Conservation (phyloP, 2,888 invertebrate genomes). For the Eupithecia insigniata region DNA sequence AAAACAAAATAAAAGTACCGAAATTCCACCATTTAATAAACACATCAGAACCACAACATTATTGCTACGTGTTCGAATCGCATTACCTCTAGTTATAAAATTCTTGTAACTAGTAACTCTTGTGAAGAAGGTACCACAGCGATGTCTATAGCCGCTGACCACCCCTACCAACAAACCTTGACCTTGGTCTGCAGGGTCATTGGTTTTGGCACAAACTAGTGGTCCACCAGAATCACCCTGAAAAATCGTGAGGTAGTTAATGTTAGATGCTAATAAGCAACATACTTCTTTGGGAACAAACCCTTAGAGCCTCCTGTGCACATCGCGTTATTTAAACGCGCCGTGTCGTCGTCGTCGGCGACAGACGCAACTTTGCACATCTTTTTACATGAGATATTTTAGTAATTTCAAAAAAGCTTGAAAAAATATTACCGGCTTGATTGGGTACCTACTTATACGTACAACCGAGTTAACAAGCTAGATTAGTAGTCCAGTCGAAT, state of each 20-base stretch:
- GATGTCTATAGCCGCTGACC: constrained; percentile 29
- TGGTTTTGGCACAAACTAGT: constrained; percentile 58
- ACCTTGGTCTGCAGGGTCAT: constrained; percentile 52
- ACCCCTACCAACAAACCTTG: constrained; percentile 58
- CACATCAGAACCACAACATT: constrained; percentile 16
- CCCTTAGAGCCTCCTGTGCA: too few relatives aligned
- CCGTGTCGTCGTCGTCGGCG: too few relatives aligned
- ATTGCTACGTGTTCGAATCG: neutral
- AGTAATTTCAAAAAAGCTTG: too few relatives aligned
- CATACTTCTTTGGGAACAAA: too few relatives aligned
- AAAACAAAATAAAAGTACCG: constrained; percentile 59
- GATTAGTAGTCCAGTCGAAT: too few relatives aligned
- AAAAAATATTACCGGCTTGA: too few relatives aligned
- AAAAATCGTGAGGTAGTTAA: neutral
- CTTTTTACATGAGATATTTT: too few relatives aligned
- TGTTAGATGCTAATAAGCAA: too few relatives aligned
- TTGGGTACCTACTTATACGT: too few relatives aligned
- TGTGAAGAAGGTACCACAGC: constrained; percentile 48
- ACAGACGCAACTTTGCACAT: too few relatives aligned
- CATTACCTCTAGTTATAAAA: constrained; percentile 33
- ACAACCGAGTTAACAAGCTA: too few relatives aligned
- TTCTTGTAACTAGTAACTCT: constrained; percentile 48
- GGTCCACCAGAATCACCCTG: constrained; percentile 75
- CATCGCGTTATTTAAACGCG: too few relatives aligned
- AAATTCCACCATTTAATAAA: constrained; percentile 49